phyloP scores from a whole-genome alignment of 1,140 invertebrate species.

The Camponotus vicinus region DNA sequence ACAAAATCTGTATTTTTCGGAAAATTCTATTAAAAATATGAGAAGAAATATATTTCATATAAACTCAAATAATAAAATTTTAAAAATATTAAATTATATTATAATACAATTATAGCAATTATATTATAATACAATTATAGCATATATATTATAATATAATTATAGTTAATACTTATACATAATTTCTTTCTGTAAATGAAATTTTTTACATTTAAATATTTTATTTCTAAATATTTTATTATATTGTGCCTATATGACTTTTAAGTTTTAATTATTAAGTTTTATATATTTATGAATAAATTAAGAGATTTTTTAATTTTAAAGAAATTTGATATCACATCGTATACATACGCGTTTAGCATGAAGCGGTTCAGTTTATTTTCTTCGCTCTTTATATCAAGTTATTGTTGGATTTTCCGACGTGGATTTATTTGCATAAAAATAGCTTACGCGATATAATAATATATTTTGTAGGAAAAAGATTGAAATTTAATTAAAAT shows the following conservation, averaged over 20 bases:
- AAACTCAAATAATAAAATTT: conserved; percentile 1
- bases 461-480: conserved; percentile 4
- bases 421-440: conserved; percentile 6
- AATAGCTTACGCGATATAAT: background rate
- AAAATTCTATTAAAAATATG: background rate
- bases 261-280: background rate
- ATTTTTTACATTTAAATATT: background rate
- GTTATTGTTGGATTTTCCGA: background rate
- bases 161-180: background rate
- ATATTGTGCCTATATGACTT: background rate
- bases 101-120: too few relatives aligned
- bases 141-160: background rate
- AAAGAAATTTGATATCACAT: background rate
- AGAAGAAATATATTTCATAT: background rate
- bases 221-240: background rate
- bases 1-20: background rate
- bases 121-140: background rate
- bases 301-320: background rate
- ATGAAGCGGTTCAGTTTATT: background rate
- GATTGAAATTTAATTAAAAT: conserved; percentile 39
- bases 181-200: background rate
- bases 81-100: background rate
- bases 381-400: conserved; percentile 1
- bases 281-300: conserved; percentile 11
- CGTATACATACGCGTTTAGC: background rate